phyloP scores from a whole-genome alignment of 2,888 invertebrate species.

The Caenorhabditis macrosperma region DNA sequence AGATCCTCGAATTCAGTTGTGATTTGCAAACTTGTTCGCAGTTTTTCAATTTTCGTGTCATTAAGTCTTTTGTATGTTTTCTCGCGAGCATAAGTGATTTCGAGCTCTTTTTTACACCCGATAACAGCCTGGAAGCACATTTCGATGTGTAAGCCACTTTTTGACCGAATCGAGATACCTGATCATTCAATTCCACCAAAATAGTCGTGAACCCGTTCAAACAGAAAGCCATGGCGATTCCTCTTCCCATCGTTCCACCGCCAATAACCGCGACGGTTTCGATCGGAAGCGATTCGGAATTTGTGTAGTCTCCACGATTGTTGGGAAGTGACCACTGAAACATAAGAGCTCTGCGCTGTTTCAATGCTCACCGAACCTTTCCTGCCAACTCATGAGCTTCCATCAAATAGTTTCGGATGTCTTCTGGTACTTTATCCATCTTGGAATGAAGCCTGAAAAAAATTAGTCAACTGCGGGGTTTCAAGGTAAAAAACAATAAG shows the following conservation, averaged over 20 bases:
- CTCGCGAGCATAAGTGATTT: slow-evolving; percentile 63
- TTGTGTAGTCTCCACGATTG: slow-evolving; percentile 48
- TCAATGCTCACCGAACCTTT: no score
- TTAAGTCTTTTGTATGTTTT: slow-evolving; percentile 63
- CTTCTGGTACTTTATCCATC: slow-evolving; percentile 58
- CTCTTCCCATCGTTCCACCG: slow-evolving; percentile 81
- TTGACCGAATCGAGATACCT: slow-evolving; percentile 71
- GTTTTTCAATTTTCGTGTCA: slow-evolving; percentile 54
- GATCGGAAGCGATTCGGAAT: slow-evolving; percentile 33
- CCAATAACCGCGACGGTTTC: slow-evolving; percentile 59
- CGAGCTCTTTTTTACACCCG: slow-evolving; percentile 66
- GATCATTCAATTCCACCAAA: slow-evolving; percentile 69
- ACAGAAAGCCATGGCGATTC: slow-evolving; percentile 81
- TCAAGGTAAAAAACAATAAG: no score
- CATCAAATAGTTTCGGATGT: slow-evolving; percentile 57
- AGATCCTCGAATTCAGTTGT: slow-evolving; percentile 60
- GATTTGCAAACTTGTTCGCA: slow-evolving; percentile 45
- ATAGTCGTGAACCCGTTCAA: slow-evolving; percentile 78
- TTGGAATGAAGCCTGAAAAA: no score
- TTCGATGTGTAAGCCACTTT: no score
- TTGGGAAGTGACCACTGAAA: slow-evolving; percentile 63
- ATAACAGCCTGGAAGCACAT: slow-evolving; percentile 60
- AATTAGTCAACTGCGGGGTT: no score
- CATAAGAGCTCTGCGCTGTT: not conserved
- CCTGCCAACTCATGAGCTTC: slow-evolving; percentile 52